Evolutionary conservation across 2,888 invertebrate species (phyloP), one percentile per base, ranked within the genome.

Genomic region (Heterodera filipjevi): DNA sequence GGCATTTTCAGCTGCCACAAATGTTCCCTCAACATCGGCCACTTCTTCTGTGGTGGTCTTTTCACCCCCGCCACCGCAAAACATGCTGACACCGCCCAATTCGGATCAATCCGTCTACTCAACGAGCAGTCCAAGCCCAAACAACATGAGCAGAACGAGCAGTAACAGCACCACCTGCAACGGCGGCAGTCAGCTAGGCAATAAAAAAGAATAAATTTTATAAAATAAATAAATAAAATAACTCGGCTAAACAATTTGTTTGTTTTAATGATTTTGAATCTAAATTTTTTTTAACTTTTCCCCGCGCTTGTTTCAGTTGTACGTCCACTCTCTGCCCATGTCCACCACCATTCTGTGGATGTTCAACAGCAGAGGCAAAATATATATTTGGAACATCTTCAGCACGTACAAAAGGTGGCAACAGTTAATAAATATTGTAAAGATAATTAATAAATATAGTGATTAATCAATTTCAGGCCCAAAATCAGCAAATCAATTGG

Each of bases 31-130:
- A 49, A 19, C 49, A 3, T 49, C 8, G 49, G 14, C 49, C 49
- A 19, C 49, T 49, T 49, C 32, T 68, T 32, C 19, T 16, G 32
- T 16, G 30, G 68, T 33, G 68, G 33, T 68, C 33, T 2, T 68
- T 32, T 68, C 68, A 8, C 68, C 68, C 8, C 35, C 68, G 33
- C 68, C 68, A 32, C 35, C 68, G 5, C 68, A 68, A 33, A 35
- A 35, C 32, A 19, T 68, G 68, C 68, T 68, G 32, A 68, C 68
- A 6, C 68, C 68, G 68, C 68, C 68, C 30, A 68, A 59, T 59
- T 59, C 59, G 59, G 59, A 59, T 12, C 59, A 59, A 12, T 59
- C 59, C 10, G 27, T 59, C 6, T 59, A 59, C 59, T 59, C 59
- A 5, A 59, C 59, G 27, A 59, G 59, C 59, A 59, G 27, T 30